phyloP scores from a whole-genome alignment of 2,888 invertebrate genomes.

The Oxytorus armatus region DNA sequence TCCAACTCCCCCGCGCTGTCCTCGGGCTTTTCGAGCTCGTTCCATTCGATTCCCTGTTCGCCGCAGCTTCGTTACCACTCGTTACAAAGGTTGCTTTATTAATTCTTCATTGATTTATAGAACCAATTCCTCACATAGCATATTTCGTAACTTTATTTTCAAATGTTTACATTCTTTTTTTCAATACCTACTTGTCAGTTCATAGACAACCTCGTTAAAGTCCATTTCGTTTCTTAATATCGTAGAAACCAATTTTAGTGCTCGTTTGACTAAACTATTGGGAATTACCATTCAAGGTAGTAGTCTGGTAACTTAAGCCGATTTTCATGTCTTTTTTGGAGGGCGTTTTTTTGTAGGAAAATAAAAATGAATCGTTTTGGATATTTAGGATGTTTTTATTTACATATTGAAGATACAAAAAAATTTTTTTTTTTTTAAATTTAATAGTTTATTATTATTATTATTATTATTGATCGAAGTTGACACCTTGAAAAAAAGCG shows the following conservation, averaged over 20 bases:
- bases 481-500: too few species aligned
- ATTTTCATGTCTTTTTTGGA: too few species aligned
- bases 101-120: background rate
- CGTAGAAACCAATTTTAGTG: background rate
- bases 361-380: too few species aligned
- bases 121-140: background rate
- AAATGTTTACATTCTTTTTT: background rate
- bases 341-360: too few species aligned
- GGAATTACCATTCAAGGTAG: too few species aligned
- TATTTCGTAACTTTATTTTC: background rate
- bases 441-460: too few species aligned
- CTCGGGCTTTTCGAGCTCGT: conserved; percentile 11
- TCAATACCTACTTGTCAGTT: background rate
- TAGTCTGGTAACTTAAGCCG: too few species aligned
- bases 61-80: background rate
- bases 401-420: too few species aligned
- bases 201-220: background rate
- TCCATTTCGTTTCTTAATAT: background rate
- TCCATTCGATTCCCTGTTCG: conserved; percentile 11
- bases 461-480: too few species aligned
- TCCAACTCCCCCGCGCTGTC: conserved; percentile 25
- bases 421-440: too few species aligned
- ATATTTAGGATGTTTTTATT: too few species aligned
- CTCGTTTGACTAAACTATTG: background rate
- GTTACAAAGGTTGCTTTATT: conserved; percentile 9